Evolutionary conservation across 2,888 invertebrate genomes (phyloP).

Genomic region (Alloplasta piceator): DNA sequence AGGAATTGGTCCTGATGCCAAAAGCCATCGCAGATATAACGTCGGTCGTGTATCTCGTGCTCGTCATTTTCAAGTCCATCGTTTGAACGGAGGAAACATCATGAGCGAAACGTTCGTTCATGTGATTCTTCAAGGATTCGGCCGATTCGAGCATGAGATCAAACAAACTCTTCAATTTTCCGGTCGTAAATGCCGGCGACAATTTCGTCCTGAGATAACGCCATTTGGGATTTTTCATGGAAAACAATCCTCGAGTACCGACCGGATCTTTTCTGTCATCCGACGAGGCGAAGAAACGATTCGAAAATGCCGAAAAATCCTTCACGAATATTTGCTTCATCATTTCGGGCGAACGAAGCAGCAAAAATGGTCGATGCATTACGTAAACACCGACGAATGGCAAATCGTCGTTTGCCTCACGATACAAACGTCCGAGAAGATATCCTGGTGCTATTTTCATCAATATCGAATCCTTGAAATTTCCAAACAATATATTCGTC

Average conservation of each 20-base stretch:
- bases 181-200: conserved; percentile 85
- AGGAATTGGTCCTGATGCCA: conserved; percentile 75
- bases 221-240: conserved; percentile 84
- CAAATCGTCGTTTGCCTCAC: conserved; percentile 64
- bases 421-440: conserved; percentile 69
- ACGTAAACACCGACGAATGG: conserved; percentile 83
- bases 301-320: conserved; percentile 83
- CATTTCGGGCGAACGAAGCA: conserved; percentile 82
- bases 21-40: conserved; percentile 76
- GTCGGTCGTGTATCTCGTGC: conserved; percentile 73
- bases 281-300: conserved; percentile 80
- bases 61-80: conserved; percentile 63
- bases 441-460: conserved; percentile 58
- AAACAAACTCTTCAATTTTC: conserved; percentile 85
- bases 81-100: conserved; percentile 4
- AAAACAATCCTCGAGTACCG: conserved; percentile 79
- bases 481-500: conserved; percentile 71
- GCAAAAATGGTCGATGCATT: conserved; percentile 82
- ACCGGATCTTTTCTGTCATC: conserved; percentile 77
- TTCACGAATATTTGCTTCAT: conserved; percentile 83
- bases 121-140: conserved; percentile 67
- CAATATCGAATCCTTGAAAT: conserved; percentile 68
- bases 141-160: conserved; percentile 81
- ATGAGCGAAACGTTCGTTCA: conserved; percentile 57
- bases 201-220: conserved; percentile 83